Percentiles rank a stretch among this genome's conserved stretches.
Conservation (phyloP, 2,113 vertebrate species). For the Notarius quadriscutis region DNA sequence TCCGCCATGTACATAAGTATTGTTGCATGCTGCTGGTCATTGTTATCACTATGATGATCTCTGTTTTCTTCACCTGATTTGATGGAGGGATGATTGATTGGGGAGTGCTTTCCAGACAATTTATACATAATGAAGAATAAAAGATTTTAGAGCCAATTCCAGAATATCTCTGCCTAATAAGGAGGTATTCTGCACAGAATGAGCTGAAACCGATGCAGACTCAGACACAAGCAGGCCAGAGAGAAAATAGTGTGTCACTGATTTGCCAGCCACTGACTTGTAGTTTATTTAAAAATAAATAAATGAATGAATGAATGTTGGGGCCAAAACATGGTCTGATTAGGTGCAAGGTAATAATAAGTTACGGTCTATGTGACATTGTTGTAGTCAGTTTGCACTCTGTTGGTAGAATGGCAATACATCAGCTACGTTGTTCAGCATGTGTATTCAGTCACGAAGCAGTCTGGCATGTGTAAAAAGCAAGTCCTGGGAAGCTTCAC, state of each 20-base stretch:
- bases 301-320: not conserved
- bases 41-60: slow-evolving; percentile 34
- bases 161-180: slow-evolving; percentile 17
- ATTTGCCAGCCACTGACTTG: not conserved
- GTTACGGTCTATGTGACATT: too few relatives aligned
- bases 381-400: too few relatives aligned
- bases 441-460: too few relatives aligned
- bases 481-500: too few relatives aligned
- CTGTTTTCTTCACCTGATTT: not conserved
- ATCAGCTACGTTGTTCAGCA: too few relatives aligned
- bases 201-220: not conserved
- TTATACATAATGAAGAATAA: slow-evolving; percentile 39
- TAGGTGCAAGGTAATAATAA: not conserved
- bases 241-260: not conserved
- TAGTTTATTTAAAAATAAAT: not conserved
- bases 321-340: not conserved
- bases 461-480: too few relatives aligned
- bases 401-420: too few relatives aligned
- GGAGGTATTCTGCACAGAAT: not conserved
- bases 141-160: slow-evolving; percentile 45
- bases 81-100: slow-evolving; percentile 67
- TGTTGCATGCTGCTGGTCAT: slow-evolving; percentile 26
- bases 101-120: slow-evolving; percentile 56
- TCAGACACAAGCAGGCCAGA: not conserved
- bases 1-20: not conserved